phyloP scores from a whole-genome alignment of 2,888 invertebrate genomes.

The Dermolepida albohirtum region DNA sequence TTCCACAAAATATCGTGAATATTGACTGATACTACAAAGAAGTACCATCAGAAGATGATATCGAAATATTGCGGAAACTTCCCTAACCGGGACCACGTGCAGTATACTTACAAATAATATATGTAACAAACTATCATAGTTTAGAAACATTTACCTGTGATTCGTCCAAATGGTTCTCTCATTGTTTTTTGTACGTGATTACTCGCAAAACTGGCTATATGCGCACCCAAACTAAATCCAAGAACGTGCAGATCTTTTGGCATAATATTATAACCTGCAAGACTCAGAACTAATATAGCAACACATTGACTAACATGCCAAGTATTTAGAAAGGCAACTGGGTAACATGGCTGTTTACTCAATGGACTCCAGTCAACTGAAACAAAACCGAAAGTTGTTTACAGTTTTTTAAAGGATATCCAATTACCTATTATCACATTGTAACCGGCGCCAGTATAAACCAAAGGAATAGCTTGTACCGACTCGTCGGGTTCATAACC shows the following conservation, averaged over 20 bases:
- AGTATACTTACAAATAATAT: too few species aligned
- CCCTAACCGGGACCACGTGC: too few species aligned
- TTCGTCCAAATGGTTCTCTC: constrained; percentile 59
- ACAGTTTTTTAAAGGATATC: background rate
- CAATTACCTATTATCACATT: constrained; percentile 58
- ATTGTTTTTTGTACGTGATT: constrained; percentile 56
- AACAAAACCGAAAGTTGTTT: constrained; percentile 60
- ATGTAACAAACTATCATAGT: too few species aligned
- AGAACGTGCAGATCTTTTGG: constrained; percentile 67
- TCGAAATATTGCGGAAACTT: too few species aligned
- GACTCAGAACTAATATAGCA: constrained; percentile 65
- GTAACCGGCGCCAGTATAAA: constrained; percentile 58
- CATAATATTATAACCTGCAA: constrained; percentile 60
- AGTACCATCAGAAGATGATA: too few species aligned
- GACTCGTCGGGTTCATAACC: constrained; percentile 61
- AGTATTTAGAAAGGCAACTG: constrained; percentile 70
- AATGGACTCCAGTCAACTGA: constrained; percentile 70
- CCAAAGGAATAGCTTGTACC: constrained; percentile 57
- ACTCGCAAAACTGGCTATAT: constrained; percentile 66
- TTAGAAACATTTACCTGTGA: constrained; percentile 59
- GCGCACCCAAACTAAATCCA: constrained; percentile 72
- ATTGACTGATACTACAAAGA: too few species aligned
- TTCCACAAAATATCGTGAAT: too few species aligned
- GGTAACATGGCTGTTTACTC: constrained; percentile 69
- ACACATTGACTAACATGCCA: constrained; percentile 71